Percentiles rank a stretch among this genome's conserved stretches.
phyloP scores from a whole-genome alignment of 2,113 vertebrate species.

The Pelobates fuscus region DNA sequence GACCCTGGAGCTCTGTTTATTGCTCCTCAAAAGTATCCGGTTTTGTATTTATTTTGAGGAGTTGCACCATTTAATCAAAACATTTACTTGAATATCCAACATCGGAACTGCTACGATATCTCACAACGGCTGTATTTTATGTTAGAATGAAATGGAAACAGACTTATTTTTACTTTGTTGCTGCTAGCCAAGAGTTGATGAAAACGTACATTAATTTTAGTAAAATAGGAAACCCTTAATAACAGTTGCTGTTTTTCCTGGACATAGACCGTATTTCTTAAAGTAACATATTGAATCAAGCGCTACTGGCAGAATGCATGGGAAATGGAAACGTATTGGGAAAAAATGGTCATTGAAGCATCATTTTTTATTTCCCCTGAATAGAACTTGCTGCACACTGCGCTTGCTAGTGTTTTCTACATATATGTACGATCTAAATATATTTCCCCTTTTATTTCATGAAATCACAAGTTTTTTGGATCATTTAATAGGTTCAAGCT shows the following conservation, averaged over 20 bases:
- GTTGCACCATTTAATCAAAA: too few species aligned
- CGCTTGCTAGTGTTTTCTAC: slow-evolving; percentile 56
- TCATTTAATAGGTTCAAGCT: slow-evolving; percentile 62
- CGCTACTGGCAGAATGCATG: slow-evolving; percentile 54
- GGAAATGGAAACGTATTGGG: slow-evolving; percentile 48
- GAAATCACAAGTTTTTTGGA: slow-evolving; percentile 60
- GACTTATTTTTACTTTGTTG: not conserved
- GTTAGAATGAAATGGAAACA: not conserved
- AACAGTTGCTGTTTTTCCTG: slow-evolving; percentile 13
- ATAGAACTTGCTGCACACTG: slow-evolving; percentile 56
- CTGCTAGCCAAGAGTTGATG: not conserved
- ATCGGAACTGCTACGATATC: too few species aligned
- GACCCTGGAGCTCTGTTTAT: too few species aligned
- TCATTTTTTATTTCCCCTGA: slow-evolving; percentile 54
- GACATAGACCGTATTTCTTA: slow-evolving; percentile 26
- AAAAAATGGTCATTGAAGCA: slow-evolving; percentile 53
- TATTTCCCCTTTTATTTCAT: slow-evolving; percentile 28
- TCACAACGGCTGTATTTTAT: not conserved
- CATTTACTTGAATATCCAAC: too few species aligned
- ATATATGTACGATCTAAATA: slow-evolving; percentile 47
- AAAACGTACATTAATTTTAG: slow-evolving; percentile 1
- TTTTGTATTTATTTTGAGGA: too few species aligned
- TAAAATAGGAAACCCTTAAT: slow-evolving; percentile 10
- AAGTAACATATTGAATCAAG: slow-evolving; percentile 55
- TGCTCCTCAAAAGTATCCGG: too few species aligned